These are phyloP conservation scores for Heliconius cydno DNA, from an alignment of 2,888 invertebrate species.

Conservation along the genomic window DNA sequence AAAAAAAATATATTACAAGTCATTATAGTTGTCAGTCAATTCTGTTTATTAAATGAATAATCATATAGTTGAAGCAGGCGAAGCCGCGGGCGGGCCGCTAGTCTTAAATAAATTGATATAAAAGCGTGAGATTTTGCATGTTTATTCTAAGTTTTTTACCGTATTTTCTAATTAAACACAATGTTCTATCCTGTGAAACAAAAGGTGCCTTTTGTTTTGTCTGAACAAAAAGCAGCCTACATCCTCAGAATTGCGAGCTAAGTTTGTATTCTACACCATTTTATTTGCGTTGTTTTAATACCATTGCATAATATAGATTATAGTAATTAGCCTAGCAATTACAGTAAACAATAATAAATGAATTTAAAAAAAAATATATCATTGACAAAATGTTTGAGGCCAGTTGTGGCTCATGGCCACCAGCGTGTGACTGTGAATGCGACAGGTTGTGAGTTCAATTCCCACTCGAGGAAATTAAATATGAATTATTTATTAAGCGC, in stretches of 20 bases:
- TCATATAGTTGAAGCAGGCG: no score
- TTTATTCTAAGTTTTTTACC: not conserved
- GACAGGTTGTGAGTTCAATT: no score
- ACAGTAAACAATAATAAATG: not conserved
- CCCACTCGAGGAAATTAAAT: no score
- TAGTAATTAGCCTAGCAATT: not conserved
- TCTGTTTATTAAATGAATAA: no score
- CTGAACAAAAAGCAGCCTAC: constrained; percentile 16
- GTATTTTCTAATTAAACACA: constrained; percentile 4
- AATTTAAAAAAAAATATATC: no score
- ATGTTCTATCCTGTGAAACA: not conserved
- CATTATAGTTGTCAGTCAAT: no score
- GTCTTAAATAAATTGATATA: not conserved
- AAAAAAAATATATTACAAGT: no score
- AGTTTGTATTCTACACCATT: not conserved
- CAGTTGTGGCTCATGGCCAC: no score
- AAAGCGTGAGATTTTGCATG: not conserved
- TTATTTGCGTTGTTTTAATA: not conserved
- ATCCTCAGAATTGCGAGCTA: not conserved
- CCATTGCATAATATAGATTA: not conserved
- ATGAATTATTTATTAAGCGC: no score
- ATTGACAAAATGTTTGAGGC: no score
- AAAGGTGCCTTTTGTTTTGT: not conserved
- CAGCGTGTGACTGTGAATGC: no score
- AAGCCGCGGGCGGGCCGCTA: no score